Evolutionary conservation across 2,888 invertebrate genomes (phyloP).

Genomic region (Sminthurinus aureus): DNA sequence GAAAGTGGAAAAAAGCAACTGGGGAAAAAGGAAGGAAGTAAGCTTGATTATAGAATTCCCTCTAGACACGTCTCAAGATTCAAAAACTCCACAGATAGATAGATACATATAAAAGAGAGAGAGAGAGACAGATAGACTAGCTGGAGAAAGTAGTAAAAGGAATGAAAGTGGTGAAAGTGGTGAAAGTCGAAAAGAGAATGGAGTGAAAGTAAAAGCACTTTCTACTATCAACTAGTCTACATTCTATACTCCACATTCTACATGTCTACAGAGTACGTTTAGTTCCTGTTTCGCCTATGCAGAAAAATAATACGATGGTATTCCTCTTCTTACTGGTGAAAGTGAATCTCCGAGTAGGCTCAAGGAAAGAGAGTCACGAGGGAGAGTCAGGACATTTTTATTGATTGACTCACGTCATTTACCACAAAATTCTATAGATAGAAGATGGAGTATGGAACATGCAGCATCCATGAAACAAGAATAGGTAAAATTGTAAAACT

Average conservation of each 20-base stretch:
- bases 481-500: too few species aligned
- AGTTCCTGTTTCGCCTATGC: too few species aligned
- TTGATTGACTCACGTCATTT: not conserved
- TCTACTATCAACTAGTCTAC: too few species aligned
- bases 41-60: conserved; percentile 19
- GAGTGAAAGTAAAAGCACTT: not conserved
- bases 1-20: not conserved
- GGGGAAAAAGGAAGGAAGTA: not conserved
- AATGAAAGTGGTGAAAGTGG: not conserved
- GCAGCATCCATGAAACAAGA: too few species aligned
- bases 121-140: not conserved
- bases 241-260: too few species aligned
- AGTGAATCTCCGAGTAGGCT: not conserved
- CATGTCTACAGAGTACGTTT: too few species aligned
- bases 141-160: not conserved
- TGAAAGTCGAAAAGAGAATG: not conserved
- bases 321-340: not conserved
- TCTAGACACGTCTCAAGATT: not conserved
- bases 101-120: not conserved
- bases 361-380: not conserved
- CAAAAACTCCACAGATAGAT: not conserved
- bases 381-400: not conserved
- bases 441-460: too few species aligned
- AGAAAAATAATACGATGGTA: too few species aligned
- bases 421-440: not conserved